Percentiles rank a stretch among this genome's conserved stretches.
Conservation (phyloP, 2,797 vertebrate genomes). For the Pagetopsis macropterus region DNA sequence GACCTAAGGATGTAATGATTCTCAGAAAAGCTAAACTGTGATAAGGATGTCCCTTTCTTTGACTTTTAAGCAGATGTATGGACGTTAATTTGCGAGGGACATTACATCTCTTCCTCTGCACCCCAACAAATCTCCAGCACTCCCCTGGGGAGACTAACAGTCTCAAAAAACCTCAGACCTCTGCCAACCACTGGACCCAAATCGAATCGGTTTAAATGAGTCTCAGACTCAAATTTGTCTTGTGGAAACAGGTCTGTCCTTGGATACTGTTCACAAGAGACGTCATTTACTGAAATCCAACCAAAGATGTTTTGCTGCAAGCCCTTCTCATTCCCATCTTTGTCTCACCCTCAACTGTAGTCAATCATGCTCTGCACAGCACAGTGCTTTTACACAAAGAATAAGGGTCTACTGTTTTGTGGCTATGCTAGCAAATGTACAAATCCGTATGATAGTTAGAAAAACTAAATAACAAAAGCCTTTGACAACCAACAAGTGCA, state of each 20-base stretch:
- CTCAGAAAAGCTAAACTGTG: neutral
- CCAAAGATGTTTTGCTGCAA: neutral
- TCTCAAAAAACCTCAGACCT: neutral
- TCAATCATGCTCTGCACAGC: conserved; percentile 1
- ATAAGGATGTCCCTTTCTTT: neutral
- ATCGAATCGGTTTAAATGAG: neutral
- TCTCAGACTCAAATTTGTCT: neutral
- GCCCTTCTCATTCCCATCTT: neutral
- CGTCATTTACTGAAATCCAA: conserved; percentile 1
- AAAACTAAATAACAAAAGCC: conserved; percentile 35
- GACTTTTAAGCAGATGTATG: neutral
- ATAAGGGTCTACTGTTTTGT: conserved; percentile 13
- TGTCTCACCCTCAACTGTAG: conserved; percentile 7
- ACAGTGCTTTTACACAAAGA: conserved; percentile 21
- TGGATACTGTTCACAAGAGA: neutral
- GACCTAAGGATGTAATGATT: neutral
- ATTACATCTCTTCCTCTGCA: neutral
- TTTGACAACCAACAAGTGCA: conserved; percentile 46
- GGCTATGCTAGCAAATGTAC: conserved; percentile 19
- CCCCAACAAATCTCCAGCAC: neutral
- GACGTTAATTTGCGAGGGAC: neutral
- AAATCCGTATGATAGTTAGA: conserved; percentile 28
- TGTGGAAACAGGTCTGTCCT: neutral
- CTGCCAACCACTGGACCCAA: neutral
- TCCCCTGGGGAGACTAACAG: neutral